Percentiles rank a stretch among this genome's conserved stretches.
phyloP scores from a whole-genome alignment of 2,888 invertebrate genomes.

The Amblyjoppa fuscipennis region DNA sequence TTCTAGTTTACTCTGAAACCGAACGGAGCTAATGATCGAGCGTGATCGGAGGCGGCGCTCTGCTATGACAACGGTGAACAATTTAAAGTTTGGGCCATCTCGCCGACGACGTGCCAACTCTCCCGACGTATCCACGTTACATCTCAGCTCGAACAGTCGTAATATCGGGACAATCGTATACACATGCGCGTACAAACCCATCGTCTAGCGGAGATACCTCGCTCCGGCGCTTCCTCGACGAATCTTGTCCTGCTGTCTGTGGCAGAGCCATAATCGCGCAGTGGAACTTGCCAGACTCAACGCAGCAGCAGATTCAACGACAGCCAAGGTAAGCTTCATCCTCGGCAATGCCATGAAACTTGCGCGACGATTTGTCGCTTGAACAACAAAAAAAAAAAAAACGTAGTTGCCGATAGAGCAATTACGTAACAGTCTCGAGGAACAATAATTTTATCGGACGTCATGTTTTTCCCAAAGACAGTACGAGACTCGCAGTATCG shows the following conservation, averaged over 20 bases:
- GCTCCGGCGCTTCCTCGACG: background rate
- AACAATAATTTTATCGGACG: too few relatives aligned
- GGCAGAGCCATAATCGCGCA: conserved; percentile 30
- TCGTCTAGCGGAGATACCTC: conserved; percentile 1
- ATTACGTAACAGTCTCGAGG: too few relatives aligned
- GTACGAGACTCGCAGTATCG: background rate
- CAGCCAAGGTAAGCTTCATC: background rate
- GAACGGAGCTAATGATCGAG: too few relatives aligned
- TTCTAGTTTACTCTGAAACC: too few relatives aligned
- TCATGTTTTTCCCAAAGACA: background rate
- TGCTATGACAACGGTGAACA: background rate
- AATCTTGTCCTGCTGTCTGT: conserved; percentile 14
- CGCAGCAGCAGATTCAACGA: background rate
- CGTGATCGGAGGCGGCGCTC: background rate
- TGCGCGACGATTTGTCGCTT: background rate
- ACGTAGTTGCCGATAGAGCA: background rate
- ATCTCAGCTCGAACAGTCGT: background rate
- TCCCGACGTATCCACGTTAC: background rate
- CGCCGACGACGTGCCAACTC: background rate
- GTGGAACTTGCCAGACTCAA: background rate
- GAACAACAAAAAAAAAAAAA: background rate
- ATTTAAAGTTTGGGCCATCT: background rate
- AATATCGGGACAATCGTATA: background rate
- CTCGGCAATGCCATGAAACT: background rate
- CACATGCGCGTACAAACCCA: conserved; percentile 2